phyloP scores from a whole-genome alignment of 2,797 vertebrate species.

The Oreochromis grahami region DNA sequence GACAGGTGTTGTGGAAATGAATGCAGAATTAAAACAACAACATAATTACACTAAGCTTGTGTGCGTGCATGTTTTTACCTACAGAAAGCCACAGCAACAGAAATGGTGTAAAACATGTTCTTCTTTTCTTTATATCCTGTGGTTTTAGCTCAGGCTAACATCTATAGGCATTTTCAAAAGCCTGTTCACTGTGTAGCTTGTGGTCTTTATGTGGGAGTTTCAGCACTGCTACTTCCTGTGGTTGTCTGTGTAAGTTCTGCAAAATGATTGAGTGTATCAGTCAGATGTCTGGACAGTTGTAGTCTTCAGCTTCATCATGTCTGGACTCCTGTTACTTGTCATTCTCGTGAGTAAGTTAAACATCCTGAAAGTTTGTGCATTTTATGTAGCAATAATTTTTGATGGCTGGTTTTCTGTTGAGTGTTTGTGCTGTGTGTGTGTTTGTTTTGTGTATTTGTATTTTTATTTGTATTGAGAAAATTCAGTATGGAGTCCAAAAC shows the following conservation, averaged over 20 bases:
- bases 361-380: neutral
- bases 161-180: too few relatives aligned
- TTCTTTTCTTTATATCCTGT: neutral
- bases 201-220: too few relatives aligned
- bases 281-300: neutral
- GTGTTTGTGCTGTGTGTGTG: neutral
- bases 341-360: slow-evolving; percentile 29
- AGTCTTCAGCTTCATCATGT: slow-evolving; percentile 1
- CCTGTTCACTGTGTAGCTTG: too few relatives aligned
- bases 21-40: too few relatives aligned
- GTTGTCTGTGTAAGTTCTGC: too few relatives aligned
- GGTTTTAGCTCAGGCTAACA: neutral
- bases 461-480: neutral
- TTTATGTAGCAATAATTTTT: neutral
- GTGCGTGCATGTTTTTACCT: too few relatives aligned
- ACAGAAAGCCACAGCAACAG: too few relatives aligned
- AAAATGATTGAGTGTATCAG: too few relatives aligned
- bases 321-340: neutral
- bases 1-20: too few relatives aligned
- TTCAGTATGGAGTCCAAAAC: neutral
- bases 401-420: neutral
- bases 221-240: too few relatives aligned
- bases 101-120: too few relatives aligned
- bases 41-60: too few relatives aligned
- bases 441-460: neutral